Evolutionary conservation across 2,888 invertebrate species (phyloP).

Genomic region (Leuctra nigra): DNA sequence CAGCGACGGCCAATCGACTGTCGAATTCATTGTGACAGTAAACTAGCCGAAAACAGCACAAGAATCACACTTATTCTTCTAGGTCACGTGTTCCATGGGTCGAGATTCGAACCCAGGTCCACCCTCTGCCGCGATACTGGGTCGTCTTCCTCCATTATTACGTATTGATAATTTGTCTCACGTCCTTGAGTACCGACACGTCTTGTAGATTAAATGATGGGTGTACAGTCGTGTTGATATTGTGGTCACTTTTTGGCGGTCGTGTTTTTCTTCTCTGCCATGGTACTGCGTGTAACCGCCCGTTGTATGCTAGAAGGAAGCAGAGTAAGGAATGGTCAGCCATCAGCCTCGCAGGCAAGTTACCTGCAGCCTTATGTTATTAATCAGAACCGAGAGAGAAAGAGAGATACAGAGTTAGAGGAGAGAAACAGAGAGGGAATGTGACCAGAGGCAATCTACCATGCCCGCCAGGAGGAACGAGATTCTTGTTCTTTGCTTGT

Average conservation of each 20-base stretch:
- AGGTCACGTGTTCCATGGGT: too few relatives aligned
- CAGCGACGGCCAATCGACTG: not conserved
- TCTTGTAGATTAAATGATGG: not conserved
- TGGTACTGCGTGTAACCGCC: not conserved
- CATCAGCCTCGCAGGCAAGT: constrained; percentile 9
- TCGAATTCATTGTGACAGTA: too few relatives aligned
- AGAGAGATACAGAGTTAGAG: not conserved
- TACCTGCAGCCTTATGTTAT: not conserved
- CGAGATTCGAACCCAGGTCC: too few relatives aligned
- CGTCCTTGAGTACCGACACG: too few relatives aligned
- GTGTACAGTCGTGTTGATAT: not conserved
- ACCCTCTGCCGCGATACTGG: too few relatives aligned
- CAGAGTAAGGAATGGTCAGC: constrained; percentile 15
- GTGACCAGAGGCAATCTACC: not conserved
- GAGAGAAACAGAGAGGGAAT: constrained; percentile 10
- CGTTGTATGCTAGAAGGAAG: constrained; percentile 9
- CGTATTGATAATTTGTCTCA: too few relatives aligned
- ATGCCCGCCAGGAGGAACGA: constrained; percentile 10
- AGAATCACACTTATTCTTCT: too few relatives aligned
- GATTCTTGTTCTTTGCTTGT: not conserved
- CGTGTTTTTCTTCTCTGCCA: not conserved
- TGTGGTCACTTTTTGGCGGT: constrained; percentile 3
- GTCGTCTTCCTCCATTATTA: too few relatives aligned
- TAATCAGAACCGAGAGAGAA: not conserved
- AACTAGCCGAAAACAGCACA: too few relatives aligned